A percentile compares a stretch with the other conserved stretches of the same genome.
Conservation (phyloP, 2,888 invertebrate species). For the Hypolimnas misippus region DNA sequence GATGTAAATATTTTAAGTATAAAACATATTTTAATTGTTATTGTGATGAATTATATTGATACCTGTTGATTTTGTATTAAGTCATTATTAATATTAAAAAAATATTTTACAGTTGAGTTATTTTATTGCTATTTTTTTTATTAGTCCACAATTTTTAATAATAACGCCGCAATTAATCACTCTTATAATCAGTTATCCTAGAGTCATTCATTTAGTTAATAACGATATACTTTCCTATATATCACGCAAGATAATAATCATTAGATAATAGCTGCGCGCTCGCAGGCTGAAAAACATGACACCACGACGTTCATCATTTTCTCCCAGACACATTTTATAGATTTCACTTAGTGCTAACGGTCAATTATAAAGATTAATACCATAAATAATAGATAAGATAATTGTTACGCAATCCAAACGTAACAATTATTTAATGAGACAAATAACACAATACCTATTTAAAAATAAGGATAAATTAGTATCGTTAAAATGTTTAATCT, state of each 20-base stretch:
- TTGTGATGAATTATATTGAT: conserved; percentile 34
- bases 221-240: conserved; percentile 19
- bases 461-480: background rate
- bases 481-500: no score
- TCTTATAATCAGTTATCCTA: background rate
- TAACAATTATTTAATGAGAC: background rate
- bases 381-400: conserved; percentile 4
- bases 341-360: conserved; percentile 22
- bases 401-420: conserved; percentile 27
- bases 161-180: background rate
- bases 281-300: conserved; percentile 19
- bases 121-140: background rate
- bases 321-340: conserved; percentile 24
- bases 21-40: conserved; percentile 21
- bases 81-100: conserved; percentile 31
- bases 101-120: background rate
- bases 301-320: conserved; percentile 32
- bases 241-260: conserved; percentile 31
- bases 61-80: conserved; percentile 22
- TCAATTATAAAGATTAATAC: conserved; percentile 34
- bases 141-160: no score
- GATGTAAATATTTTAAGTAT: conserved; percentile 27
- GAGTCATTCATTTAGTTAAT: conserved; percentile 4
- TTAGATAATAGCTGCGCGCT: conserved; percentile 20
- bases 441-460: background rate